Evolutionary conservation across 1,140 invertebrate species (phyloP), one percentile per base, ranked within the genome.

Genomic region (Calephelis virginiensis): DNA sequence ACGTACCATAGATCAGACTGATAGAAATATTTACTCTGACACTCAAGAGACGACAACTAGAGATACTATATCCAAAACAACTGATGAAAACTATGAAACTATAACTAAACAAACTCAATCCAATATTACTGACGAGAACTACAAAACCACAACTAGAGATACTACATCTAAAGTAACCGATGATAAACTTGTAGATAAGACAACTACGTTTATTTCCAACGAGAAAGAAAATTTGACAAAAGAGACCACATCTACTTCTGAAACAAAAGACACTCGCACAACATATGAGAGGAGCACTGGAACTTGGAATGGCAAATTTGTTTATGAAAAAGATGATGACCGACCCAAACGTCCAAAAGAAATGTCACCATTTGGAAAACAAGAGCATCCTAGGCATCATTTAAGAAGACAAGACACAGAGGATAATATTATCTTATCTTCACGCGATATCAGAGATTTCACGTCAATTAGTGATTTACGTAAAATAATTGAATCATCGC

Each of bases 351-450:
- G 72, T 56, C 86, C 86, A 9, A 89, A 87, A 70, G 74, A 91
- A 78, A 81, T 83, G 78, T 86, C 89, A 13, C 89, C 89, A 28
- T 89, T 89, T 73, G 89, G 85, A 17, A 82, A 70, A 61, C 80
- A 86, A 17, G 89, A 91, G 63, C 80, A 84, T 66, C 86, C 85
- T n/a, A 82, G 77, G 68, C 89, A 87, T 68, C 89, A 91, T 60
- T 69, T 91, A 59, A 89, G 89, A 74, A 78, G 89, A 56, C 89
- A 91, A 75, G 89, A 91, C 64, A 91, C 89, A 12, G 79, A 90
- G 72, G 89, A 91, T 67, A 91, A 90, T 67, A 91, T 91, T 46
- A 91, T 91, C 71, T 72, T 91, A 50, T 90, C 89, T 61, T 91
- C 89, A 47, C 82, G 83, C 64, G 87, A 91, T 62, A 91, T 91